Evolutionary conservation across 53 echinoderm and acorn worm genomes (phyloP).

Genomic region (Glandiceps talaboti): DNA sequence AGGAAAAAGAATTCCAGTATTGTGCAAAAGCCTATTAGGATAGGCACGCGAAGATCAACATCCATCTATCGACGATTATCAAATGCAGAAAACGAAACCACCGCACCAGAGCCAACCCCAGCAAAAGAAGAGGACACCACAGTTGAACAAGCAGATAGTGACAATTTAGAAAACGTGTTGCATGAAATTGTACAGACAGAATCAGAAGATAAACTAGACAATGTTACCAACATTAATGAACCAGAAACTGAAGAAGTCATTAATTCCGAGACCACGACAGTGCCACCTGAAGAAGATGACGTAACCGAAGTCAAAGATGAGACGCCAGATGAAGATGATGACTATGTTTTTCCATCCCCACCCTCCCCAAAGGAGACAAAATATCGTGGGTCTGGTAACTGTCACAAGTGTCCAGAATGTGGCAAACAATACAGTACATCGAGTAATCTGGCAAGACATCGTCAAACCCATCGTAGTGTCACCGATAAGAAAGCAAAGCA

Average conservation of each 20-base stretch:
- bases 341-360: background rate
- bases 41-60: background rate
- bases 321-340: background rate
- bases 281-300: background rate
- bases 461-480: slow-evolving; percentile 94
- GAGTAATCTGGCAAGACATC: slow-evolving; percentile 89
- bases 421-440: slow-evolving; percentile 97
- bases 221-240: background rate
- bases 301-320: background rate
- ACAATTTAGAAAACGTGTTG: background rate
- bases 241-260: background rate
- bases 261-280: background rate
- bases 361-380: background rate
- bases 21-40: background rate
- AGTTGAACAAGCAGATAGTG: background rate
- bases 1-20: background rate
- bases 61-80: background rate
- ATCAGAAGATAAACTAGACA: background rate
- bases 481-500: slow-evolving; percentile 94
- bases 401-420: slow-evolving; percentile 85
- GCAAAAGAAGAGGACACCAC: background rate
- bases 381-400: background rate
- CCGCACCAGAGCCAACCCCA: background rate
- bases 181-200: background rate
- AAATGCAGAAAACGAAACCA: background rate